phyloP scores from a whole-genome alignment of 2,888 invertebrate genomes.

The Brenthis ino region DNA sequence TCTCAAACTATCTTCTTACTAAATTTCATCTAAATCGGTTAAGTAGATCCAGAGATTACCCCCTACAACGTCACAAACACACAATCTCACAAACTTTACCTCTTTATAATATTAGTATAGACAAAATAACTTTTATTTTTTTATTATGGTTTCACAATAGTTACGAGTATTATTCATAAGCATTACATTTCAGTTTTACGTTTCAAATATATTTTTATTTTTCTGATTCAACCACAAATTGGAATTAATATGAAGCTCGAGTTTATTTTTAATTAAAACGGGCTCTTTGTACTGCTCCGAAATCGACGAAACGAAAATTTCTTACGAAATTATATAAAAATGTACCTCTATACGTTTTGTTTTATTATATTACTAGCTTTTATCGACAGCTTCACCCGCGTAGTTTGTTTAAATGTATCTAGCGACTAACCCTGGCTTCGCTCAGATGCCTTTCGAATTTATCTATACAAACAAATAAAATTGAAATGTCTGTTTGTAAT shows the following conservation, averaged over 20 bases:
- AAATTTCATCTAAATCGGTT: no score
- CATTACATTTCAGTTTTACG: slow-evolving; percentile 13
- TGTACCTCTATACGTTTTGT: background rate
- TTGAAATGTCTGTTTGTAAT: no score
- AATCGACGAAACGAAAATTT: slow-evolving; percentile 12
- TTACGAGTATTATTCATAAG: slow-evolving; percentile 9
- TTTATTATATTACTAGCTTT: background rate
- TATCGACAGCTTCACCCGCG: no score
- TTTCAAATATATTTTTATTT: slow-evolving; percentile 19
- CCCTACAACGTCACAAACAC: no score
- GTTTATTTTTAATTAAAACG: slow-evolving; percentile 25
- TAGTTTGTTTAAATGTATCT: background rate
- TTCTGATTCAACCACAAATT: slow-evolving; percentile 15
- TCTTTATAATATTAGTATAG: no score
- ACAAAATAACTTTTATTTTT: background rate
- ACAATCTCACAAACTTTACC: no score
- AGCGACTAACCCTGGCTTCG: no score
- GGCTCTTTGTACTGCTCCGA: slow-evolving; percentile 5
- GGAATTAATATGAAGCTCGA: slow-evolving; percentile 16
- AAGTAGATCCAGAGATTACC: no score
- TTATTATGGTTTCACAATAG: background rate
- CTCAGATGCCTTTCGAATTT: no score
- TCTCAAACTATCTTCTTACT: no score
- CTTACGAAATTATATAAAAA: background rate
- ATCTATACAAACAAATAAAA: no score